Evolutionary conservation across 2,797 vertebrate species (phyloP).

Genomic region (Graptemys geographica): DNA sequence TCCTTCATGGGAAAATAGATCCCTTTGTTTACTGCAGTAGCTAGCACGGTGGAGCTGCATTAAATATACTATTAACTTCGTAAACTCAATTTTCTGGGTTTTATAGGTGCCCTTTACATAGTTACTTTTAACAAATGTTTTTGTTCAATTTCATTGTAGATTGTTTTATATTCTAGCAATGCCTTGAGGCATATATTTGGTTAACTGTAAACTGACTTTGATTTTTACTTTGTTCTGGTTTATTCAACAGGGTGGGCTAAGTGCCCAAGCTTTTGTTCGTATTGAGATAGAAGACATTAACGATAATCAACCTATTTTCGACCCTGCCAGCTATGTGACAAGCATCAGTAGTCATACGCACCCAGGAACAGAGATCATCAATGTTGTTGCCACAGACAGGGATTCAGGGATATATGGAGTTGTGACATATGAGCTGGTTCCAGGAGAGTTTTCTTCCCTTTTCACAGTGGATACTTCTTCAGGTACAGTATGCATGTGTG

Average conservation of each 20-base stretch:
- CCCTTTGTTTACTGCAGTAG: neutral
- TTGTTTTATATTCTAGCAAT: neutral
- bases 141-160: neutral
- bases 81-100: neutral
- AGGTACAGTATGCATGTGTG: constrained; percentile 79
- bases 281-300: constrained; percentile 93
- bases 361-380: constrained; percentile 89
- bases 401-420: constrained; percentile 87
- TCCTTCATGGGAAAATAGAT: fast-evolving
- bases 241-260: constrained; percentile 89
- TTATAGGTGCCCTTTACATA: neutral
- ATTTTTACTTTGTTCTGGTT: constrained; percentile 28
- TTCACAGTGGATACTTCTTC: constrained; percentile 88
- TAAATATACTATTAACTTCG: neutral
- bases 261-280: constrained; percentile 91
- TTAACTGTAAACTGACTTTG: neutral
- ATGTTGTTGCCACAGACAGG: constrained; percentile 87
- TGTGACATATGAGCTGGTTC: constrained; percentile 87
- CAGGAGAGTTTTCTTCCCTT: constrained; percentile 84
- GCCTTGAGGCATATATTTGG: neutral
- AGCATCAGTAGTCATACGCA: constrained; percentile 89
- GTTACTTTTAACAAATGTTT: neutral
- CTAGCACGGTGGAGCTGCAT: neutral
- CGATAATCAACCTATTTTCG: constrained; percentile 91
- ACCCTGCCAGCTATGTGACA: constrained; percentile 83